Percentiles rank a stretch among this genome's conserved stretches.
Conservation (phyloP, 2,797 vertebrate genomes). For the Cossypha niveicapilla region DNA sequence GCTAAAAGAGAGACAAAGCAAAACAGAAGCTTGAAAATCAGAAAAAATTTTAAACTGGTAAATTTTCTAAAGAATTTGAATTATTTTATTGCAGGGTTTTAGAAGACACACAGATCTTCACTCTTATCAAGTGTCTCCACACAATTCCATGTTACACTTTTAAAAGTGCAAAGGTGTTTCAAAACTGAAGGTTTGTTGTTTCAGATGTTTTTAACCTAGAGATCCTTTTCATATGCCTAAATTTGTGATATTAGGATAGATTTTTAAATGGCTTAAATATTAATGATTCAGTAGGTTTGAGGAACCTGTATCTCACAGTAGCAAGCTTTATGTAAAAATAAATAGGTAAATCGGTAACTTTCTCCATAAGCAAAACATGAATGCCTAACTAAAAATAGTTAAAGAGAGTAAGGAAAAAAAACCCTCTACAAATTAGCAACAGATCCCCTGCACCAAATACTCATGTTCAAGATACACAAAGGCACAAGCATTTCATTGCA, state of each 20-base stretch:
- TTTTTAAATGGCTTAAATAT: background rate
- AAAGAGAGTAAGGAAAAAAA: rapidly evolving
- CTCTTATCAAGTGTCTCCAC: background rate
- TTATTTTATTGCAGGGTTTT: background rate
- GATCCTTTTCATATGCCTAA: background rate
- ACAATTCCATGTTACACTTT: background rate
- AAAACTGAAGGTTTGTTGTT: background rate
- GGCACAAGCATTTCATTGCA: background rate
- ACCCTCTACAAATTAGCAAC: background rate
- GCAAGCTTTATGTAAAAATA: background rate
- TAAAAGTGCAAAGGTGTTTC: background rate
- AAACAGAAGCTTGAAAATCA: background rate
- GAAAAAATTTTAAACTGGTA: rapidly evolving
- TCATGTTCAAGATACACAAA: background rate
- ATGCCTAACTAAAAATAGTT: background rate
- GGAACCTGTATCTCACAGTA: background rate
- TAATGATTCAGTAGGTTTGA: slow-evolving; percentile 21
- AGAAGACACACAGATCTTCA: background rate
- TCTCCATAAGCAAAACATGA: background rate
- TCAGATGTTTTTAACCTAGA: background rate
- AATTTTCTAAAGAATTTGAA: rapidly evolving
- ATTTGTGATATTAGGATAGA: background rate
- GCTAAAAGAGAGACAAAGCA: background rate
- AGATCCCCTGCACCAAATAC: background rate
- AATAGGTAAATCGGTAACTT: background rate